These are phyloP conservation scores for Probosciger aterrimus DNA, from an alignment of 2,113 vertebrate genomes.

Conservation along the genomic window DNA sequence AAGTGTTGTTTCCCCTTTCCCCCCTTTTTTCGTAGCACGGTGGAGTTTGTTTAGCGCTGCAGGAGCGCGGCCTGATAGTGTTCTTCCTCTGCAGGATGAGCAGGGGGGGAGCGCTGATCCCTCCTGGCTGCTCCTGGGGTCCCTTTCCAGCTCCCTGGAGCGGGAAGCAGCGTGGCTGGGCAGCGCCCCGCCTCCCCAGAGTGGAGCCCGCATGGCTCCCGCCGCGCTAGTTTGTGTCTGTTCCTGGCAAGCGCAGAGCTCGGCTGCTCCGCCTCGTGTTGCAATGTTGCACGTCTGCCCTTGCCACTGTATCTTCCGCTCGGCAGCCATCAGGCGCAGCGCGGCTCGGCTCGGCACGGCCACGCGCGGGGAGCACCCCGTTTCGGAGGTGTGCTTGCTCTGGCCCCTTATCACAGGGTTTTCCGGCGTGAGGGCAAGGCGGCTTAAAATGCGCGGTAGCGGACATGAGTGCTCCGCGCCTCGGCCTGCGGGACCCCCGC, in stretches of 20 bases:
- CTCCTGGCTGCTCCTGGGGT: too few species aligned
- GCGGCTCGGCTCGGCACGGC: neutral
- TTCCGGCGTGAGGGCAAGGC: neutral
- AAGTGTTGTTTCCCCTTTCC: too few species aligned
- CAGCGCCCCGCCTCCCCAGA: neutral
- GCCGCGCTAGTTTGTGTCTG: neutral
- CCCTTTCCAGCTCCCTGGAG: neutral
- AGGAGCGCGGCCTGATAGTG: neutral
- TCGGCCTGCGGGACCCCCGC: neutral
- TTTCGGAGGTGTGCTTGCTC: neutral
- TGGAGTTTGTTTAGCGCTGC: neutral
- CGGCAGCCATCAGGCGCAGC: constrained; percentile 61
- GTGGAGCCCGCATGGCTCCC: neutral
- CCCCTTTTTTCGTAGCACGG: neutral
- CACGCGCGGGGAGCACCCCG: neutral
- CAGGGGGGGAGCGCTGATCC: neutral
- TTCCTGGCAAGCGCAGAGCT: neutral
- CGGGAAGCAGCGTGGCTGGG: neutral
- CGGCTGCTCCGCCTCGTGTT: constrained; percentile 42
- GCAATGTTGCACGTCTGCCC: constrained; percentile 9
- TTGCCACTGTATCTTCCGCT: neutral
- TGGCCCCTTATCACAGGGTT: neutral
- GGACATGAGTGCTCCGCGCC: neutral
- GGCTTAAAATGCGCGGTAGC: neutral
- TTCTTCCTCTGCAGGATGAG: neutral